Percentiles rank a stretch among this genome's conserved stretches.
These are phyloP conservation scores for Diaperis boleti DNA, from an alignment of 2,888 invertebrate genomes.

Conservation along the genomic window DNA sequence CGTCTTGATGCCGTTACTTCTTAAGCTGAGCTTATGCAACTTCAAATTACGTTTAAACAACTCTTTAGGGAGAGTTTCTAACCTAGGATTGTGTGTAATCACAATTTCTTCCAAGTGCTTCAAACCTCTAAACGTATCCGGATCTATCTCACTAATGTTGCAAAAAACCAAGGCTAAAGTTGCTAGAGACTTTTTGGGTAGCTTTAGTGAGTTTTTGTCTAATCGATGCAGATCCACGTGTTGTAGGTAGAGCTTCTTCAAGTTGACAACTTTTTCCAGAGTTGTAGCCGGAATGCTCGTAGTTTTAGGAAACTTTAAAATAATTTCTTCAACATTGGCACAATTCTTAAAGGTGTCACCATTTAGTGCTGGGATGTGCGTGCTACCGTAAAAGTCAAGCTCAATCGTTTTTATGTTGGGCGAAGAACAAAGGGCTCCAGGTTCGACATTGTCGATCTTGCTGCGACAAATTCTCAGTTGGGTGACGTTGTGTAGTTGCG, in stretches of 20 bases:
- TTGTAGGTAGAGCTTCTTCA: background rate
- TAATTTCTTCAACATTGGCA: background rate
- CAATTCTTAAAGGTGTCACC: conserved; percentile 8
- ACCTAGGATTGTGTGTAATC: background rate
- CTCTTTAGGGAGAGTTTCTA: background rate
- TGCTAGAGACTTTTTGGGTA: background rate
- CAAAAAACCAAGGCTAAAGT: background rate
- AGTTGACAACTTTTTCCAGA: background rate
- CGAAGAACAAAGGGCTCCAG: conserved; percentile 8
- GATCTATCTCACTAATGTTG: conserved; percentile 1
- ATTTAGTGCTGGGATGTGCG: background rate
- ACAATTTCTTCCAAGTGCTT: background rate
- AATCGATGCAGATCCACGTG: background rate
- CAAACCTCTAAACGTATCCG: background rate
- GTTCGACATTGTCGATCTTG: conserved; percentile 1
- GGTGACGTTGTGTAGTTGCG: conserved; percentile 1
- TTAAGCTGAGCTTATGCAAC: background rate
- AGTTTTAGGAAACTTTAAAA: background rate
- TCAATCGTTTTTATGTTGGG: conserved; percentile 8
- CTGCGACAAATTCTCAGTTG: background rate
- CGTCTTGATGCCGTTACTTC: background rate
- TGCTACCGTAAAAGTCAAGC: background rate
- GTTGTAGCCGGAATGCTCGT: background rate
- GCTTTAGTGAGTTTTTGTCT: background rate
- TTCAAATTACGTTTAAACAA: background rate